Conservation (phyloP, 2,113 vertebrate species). For the Regulus satrapa region DNA sequence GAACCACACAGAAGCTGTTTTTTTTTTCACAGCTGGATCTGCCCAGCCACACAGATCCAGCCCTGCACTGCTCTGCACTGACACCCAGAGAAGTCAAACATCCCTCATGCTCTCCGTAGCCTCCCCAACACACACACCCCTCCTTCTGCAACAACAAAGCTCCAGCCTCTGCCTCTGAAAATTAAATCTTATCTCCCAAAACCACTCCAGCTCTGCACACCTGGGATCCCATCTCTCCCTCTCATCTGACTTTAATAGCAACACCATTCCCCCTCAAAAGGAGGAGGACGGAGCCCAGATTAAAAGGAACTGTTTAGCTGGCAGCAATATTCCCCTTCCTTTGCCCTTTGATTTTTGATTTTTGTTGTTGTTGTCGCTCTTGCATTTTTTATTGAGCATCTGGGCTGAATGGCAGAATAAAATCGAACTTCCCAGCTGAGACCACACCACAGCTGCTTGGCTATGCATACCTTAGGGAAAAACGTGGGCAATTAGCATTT, state of each 20-base stretch:
- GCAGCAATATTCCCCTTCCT: conserved; percentile 1
- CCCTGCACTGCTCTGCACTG: fast-evolving
- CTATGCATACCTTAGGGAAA: conserved; percentile 23
- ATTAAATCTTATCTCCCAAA: conserved; percentile 53
- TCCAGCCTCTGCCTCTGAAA: not conserved
- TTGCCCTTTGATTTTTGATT: conserved; percentile 22
- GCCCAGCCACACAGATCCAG: not conserved
- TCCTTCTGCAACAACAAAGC: conserved; percentile 19
- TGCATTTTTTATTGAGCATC: conserved; percentile 46
- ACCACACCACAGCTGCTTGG: conserved; percentile 5
- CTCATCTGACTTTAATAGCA: conserved; percentile 44
- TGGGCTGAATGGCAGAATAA: conserved; percentile 31
- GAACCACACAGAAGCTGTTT: not conserved
- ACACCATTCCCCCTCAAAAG: not conserved
- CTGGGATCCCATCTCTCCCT: conserved; percentile 18
- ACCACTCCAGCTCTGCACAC: conserved; percentile 15
- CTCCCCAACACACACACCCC: not conserved
- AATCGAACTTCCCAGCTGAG: conserved; percentile 58
- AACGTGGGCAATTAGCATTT: conserved; percentile 2
- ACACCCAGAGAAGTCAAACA: fast-evolving
- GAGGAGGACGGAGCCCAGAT: not conserved
- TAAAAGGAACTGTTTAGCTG: conserved; percentile 27
- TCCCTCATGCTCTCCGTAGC: not conserved
- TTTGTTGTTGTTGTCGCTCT: not conserved
- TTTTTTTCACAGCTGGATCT: not conserved